Percentiles rank a stretch among this genome's conserved stretches.
These are phyloP conservation scores for Thereva unica DNA, from an alignment of 2,888 invertebrate species.

Conservation along the genomic window DNA sequence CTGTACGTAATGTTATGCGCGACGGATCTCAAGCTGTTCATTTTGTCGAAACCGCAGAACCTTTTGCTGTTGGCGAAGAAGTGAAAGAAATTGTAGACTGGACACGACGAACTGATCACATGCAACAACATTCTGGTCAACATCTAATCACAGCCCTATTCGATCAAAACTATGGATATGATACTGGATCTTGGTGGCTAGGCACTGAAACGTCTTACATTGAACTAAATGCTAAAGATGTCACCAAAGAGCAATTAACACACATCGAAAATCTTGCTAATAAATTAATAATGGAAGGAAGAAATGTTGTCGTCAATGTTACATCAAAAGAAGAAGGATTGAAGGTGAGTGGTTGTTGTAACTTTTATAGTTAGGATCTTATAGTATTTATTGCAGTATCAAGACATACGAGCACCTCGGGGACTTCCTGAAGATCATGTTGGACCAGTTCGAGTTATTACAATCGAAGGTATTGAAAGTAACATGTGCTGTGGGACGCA, in stretches of 20 bases:
- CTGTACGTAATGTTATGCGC: constrained; percentile 72
- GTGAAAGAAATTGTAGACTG: constrained; percentile 74
- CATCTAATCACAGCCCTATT: constrained; percentile 81
- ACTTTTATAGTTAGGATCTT: neutral
- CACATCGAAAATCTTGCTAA: constrained; percentile 69
- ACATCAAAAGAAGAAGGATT: constrained; percentile 66
- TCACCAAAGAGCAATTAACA: constrained; percentile 61
- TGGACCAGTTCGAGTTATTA: constrained; percentile 75
- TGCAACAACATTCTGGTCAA: constrained; percentile 89
- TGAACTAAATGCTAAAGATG: constrained; percentile 65
- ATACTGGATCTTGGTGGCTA: constrained; percentile 83
- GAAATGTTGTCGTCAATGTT: constrained; percentile 64
- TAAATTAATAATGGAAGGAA: constrained; percentile 66
- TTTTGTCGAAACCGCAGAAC: constrained; percentile 62
- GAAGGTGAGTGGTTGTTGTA: constrained; percentile 42
- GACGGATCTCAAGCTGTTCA: constrained; percentile 74
- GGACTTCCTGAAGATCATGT: constrained; percentile 80
- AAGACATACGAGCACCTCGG: constrained; percentile 55
- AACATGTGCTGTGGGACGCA: constrained; percentile 91
- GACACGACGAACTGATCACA: constrained; percentile 81
- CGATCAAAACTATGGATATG: constrained; percentile 67
- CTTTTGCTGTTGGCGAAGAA: constrained; percentile 65
- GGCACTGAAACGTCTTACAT: constrained; percentile 75
- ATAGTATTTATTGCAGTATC: constrained; percentile 18
- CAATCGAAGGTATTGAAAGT: constrained; percentile 75